Percentiles rank a stretch among this genome's conserved stretches.
Conservation (phyloP, 2,888 invertebrate species). For the Drosophila infuscata region DNA sequence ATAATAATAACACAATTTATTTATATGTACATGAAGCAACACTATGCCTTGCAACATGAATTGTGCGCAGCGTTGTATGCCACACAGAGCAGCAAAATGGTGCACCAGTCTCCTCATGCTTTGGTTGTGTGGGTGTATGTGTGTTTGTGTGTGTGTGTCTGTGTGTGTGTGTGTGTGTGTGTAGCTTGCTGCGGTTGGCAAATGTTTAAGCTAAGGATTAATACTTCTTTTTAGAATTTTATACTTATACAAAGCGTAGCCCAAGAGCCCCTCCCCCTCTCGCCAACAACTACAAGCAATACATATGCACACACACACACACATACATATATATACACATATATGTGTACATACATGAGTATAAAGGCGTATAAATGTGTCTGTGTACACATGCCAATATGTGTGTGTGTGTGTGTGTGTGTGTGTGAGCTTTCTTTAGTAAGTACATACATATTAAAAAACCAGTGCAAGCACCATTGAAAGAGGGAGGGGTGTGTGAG, state of each 20-base stretch:
- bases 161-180: slow-evolving; percentile 23
- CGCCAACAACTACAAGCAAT: neutral
- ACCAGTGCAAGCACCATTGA: slow-evolving; percentile 22
- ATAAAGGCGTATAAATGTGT: neutral
- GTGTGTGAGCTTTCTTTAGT: slow-evolving; percentile 40
- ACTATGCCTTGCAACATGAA: neutral
- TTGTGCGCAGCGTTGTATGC: slow-evolving; percentile 8
- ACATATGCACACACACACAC: neutral
- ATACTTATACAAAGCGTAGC: slow-evolving; percentile 64
- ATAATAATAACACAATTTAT: neutral
- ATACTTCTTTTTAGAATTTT: slow-evolving; percentile 79
- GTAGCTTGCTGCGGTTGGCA: slow-evolving; percentile 67
- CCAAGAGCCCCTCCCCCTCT: neutral
- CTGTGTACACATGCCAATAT: slow-evolving; percentile 9
- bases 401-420: slow-evolving; percentile 7
- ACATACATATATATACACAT: neutral
- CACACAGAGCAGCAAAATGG: slow-evolving; percentile 12
- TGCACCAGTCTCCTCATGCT: slow-evolving; percentile 1
- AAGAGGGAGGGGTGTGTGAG: neutral
- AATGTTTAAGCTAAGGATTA: slow-evolving; percentile 82
- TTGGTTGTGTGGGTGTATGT: slow-evolving; percentile 9
- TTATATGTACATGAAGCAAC: neutral
- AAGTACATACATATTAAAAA: slow-evolving; percentile 63
- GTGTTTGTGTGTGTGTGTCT: slow-evolving; percentile 24
- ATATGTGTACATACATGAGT: neutral